Evolutionary conservation across 2,888 invertebrate genomes (phyloP).

Genomic region (Trissolcus brochymenae): DNA sequence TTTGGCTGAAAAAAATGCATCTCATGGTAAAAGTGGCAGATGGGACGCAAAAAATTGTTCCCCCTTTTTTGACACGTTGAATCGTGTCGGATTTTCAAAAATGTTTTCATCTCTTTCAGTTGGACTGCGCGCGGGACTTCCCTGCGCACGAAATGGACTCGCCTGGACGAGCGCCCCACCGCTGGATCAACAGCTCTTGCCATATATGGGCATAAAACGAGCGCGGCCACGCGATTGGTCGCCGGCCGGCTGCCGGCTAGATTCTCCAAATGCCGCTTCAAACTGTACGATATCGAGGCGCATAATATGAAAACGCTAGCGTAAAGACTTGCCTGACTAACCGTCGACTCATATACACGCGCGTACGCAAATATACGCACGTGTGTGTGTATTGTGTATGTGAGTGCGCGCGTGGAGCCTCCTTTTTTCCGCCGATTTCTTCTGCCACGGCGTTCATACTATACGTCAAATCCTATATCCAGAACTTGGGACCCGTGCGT

Average conservation of each 20-base stretch:
- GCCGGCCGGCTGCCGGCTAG: slow-evolving; percentile 79
- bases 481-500: slow-evolving; percentile 13
- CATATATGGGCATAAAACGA: slow-evolving; percentile 90
- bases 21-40: background rate
- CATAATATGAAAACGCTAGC: slow-evolving; percentile 67
- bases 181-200: slow-evolving; percentile 82
- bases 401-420: slow-evolving; percentile 10
- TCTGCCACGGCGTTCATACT: background rate
- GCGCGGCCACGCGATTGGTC: slow-evolving; percentile 82
- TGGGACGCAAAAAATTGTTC: background rate
- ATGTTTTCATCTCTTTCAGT: background rate
- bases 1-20: slow-evolving; percentile 14
- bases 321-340: slow-evolving; percentile 65
- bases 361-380: slow-evolving; percentile 26
- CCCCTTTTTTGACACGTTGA: background rate
- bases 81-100: background rate
- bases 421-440: slow-evolving; percentile 6
- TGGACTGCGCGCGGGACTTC: slow-evolving; percentile 5
- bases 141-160: slow-evolving; percentile 67
- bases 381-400: slow-evolving; percentile 5
- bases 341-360: slow-evolving; percentile 62
- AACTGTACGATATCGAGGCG: slow-evolving; percentile 72
- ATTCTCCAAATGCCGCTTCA: slow-evolving; percentile 77
- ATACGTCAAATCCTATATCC: slow-evolving; percentile 20
- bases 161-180: slow-evolving; percentile 77